phyloP scores from a whole-genome alignment of 1,140 invertebrate genomes.

The Reticulitermes speratus region DNA sequence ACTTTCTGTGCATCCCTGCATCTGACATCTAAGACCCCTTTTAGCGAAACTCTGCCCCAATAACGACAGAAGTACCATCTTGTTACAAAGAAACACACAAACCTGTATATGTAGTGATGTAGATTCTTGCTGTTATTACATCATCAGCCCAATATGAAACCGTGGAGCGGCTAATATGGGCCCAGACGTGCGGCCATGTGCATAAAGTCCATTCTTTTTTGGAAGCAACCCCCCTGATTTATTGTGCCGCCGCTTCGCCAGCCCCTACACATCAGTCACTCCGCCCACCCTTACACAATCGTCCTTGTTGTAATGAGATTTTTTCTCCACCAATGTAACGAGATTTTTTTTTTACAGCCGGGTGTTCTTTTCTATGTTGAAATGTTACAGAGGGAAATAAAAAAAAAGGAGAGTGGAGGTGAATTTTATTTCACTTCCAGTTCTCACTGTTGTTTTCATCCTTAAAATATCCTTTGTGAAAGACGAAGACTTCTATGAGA shows the following conservation, averaged over 20 bases:
- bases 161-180: background rate
- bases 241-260: conserved; percentile 20
- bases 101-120: background rate
- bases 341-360: conserved; percentile 26
- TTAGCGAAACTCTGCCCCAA: too few relatives aligned
- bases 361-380: background rate
- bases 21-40: too few relatives aligned
- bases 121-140: too few relatives aligned
- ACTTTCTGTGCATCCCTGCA: too few relatives aligned
- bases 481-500: background rate
- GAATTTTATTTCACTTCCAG: background rate
- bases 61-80: background rate
- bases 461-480: background rate
- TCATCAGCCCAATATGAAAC: background rate
- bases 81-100: background rate
- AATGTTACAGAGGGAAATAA: background rate
- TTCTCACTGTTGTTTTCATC: background rate
- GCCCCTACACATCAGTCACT: conserved; percentile 22
- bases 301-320: conserved; percentile 33
- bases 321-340: conserved; percentile 32
- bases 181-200: background rate
- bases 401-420: background rate
- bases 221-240: conserved; percentile 23
- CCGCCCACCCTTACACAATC: background rate
- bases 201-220: background rate